Evolutionary conservation across 1,140 invertebrate species (phyloP), one percentile per base, ranked within the genome.

Genomic region (Zaprionus taronus): DNA sequence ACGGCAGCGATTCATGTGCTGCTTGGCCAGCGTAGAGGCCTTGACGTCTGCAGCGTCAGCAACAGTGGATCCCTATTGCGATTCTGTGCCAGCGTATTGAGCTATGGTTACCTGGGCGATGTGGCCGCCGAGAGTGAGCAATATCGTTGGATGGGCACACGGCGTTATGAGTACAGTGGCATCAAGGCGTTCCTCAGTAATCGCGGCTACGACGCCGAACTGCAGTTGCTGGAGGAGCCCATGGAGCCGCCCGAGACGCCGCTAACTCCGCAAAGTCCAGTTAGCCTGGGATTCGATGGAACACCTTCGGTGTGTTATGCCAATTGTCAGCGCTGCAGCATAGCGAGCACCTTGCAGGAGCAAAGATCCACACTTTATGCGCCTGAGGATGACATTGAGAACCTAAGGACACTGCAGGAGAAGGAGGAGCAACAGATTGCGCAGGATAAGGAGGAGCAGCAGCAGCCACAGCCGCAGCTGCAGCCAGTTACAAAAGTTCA

Each of bases 61-160:
- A 95, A 94, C 80, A 94, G 95, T 65, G 93, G 94, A 9, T 93
- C 93, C 12, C 93, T 98, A 20, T 84, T 97, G 7, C 94, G 96
- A 65, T 95, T 97, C 78, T 97, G 96, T 81, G 96, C 97, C 11
- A 97, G 97, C 73, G 95, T 98, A 62, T 93, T 98, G 14, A 97
- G 96, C 64, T 98, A 98, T 92, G 97, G 97, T 12, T 98, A 97
- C 91, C 94, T 98, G 77, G 98, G 98, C 3, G 97, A 98, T 93
- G 95, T 97, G 26, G 94, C 98, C 2, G 94, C 94, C 64, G 96
- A 97, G 74, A 98, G 97, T 87, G 98, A 98, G 82, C 95, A 95
- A 56, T 96, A 96, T 80, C 94, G 97, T 12, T 98, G 97, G 96
- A 96, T 98, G 95, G 97, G 97, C 38, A 97, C 97, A n/a, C 95